Base-by-base conservation (phyloP, 2,888 invertebrate species). In the Drosophila pegasa region DNA sequence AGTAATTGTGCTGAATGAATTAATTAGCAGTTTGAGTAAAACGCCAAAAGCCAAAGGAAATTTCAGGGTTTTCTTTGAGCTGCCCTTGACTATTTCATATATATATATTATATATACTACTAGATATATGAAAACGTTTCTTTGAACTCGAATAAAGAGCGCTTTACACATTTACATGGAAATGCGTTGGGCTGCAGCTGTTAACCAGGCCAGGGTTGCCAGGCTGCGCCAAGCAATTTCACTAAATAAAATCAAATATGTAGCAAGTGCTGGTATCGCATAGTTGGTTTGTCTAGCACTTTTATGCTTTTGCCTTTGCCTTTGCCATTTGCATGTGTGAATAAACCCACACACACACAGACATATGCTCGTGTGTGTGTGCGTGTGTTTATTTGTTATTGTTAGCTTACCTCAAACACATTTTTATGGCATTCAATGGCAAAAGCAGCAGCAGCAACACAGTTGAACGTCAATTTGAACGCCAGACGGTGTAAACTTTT, bases 321-420 rank as follows among this genome's bases (percentile, higher is more conserved):
- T n/a, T n/a, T 70, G 64, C 54, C 60, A 80, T 77, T 73, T 64
- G 70, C 67, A 63, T 78, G 68, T 70, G 69, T 51, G 66, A 56
- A 31, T 60, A 45, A 16, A 33, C 55, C 25, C 29, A 75, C 35
- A 56, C 71, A 38, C 14, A 51, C 37, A 50, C n/a, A 38, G 14
- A 16, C 33, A 27, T 37, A 35, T 38, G 55, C 33, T 22, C 18
- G 47, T 41, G 2, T 29, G 22, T 47, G 47, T 58, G 47, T 20
- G 16, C 61, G 86, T 71, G 18, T 64, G 87, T 72, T 80, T 88
- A 88, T 87, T 87, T 85, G 89, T 87, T 87, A 78, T 85, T 89
- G 85, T 87, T 85, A 81, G 74, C 85, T 88, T 71, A 78, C 87
- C 85, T 81, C 89, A 87, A 87, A 86, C 82, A 85, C 73, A 66